Conservation (phyloP, 1,140 invertebrate genomes). For the Pemphigus obesinymphae region DNA sequence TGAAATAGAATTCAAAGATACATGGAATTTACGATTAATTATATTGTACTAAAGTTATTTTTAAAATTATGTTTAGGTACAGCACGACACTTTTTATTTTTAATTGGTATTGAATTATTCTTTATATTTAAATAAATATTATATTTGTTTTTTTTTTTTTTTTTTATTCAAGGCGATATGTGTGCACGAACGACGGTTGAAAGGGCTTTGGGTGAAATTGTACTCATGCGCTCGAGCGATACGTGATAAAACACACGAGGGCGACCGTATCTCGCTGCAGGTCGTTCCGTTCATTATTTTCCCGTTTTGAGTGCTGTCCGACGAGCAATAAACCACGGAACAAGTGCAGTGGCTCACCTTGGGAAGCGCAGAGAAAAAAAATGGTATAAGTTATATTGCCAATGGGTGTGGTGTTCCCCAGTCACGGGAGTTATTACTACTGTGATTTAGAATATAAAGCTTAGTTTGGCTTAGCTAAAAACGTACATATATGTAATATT, state of each 20-base stretch:
- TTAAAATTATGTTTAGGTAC: no score
- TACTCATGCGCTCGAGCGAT: neutral
- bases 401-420: neutral
- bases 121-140: neutral
- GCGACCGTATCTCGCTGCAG: neutral
- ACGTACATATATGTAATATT: neutral
- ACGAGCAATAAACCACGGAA: neutral
- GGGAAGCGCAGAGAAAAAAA: slow-evolving; percentile 10
- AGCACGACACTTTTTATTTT: neutral
- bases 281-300: neutral
- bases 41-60: no score
- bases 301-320: neutral
- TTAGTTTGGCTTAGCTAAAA: neutral
- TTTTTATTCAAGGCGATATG: neutral
- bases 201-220: neutral
- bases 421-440: neutral
- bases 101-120: neutral
- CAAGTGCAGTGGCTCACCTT: slow-evolving; percentile 23
- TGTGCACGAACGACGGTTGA: neutral
- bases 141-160: neutral
- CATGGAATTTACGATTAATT: no score
- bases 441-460: neutral
- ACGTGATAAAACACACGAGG: neutral
- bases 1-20: no score
- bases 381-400: neutral